phyloP scores from a whole-genome alignment of 2,113 vertebrate genomes.

The Callipepla californica region DNA sequence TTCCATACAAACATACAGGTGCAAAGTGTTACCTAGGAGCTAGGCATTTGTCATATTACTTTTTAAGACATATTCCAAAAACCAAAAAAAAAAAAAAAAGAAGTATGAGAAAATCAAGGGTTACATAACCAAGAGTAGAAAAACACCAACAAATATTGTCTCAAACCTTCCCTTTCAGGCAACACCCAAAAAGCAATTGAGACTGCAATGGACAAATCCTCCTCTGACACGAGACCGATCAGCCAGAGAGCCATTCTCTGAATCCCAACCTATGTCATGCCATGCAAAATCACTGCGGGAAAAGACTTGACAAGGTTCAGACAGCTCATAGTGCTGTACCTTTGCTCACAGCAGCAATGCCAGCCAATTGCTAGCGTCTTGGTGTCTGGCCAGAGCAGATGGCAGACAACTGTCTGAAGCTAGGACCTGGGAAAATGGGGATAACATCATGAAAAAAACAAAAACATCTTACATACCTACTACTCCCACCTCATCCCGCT shows the following conservation, averaged over 20 bases:
- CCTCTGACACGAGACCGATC: background rate
- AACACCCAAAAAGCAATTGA: background rate
- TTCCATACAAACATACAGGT: background rate
- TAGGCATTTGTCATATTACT: background rate
- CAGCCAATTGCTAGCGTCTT: slow-evolving; percentile 23
- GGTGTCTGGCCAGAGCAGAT: slow-evolving; percentile 15
- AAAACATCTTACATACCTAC: slow-evolving; percentile 17
- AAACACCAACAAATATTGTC: background rate
- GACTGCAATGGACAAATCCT: slow-evolving; percentile 22
- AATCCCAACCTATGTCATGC: background rate
- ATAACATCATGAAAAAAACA: slow-evolving; percentile 67
- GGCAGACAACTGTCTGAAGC: slow-evolving; percentile 50
- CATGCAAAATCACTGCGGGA: background rate
- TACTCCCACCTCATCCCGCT: background rate
- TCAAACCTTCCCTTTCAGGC: slow-evolving; percentile 13
- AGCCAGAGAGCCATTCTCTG: background rate
- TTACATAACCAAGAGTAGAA: slow-evolving; percentile 33
- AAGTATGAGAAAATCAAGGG: background rate
- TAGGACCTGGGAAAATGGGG: slow-evolving; percentile 56
- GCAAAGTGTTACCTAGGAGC: background rate
- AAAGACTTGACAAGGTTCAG: background rate
- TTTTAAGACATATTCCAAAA: slow-evolving; percentile 14
- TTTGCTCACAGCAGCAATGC: background rate
- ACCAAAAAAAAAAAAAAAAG: background rate
- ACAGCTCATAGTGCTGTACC: background rate